These are phyloP conservation scores for Aix galericulata DNA, from an alignment of 2,113 vertebrate genomes.

Conservation along the genomic window DNA sequence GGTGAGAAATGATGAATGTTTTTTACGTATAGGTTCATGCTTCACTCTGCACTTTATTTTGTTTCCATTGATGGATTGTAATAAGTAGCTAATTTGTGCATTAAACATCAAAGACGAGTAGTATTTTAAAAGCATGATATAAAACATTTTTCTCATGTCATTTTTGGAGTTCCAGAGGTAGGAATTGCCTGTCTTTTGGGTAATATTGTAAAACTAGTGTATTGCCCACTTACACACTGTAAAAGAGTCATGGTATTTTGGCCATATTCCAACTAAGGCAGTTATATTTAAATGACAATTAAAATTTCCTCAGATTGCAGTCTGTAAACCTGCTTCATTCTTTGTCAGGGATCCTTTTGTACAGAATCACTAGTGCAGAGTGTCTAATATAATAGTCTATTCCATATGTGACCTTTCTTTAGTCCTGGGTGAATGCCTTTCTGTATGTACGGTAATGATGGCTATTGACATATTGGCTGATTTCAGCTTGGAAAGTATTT, in stretches of 20 bases:
- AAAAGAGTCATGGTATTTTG: not conserved
- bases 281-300: not conserved
- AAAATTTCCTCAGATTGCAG: not conserved
- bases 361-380: not conserved
- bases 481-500: slow-evolving; percentile 41
- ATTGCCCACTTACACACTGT: not conserved
- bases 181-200: not conserved
- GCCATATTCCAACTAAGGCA: not conserved
- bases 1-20: slow-evolving; percentile 72
- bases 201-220: not conserved
- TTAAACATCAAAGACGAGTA: not conserved
- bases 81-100: not conserved
- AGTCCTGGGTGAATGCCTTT: not conserved
- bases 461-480: not conserved
- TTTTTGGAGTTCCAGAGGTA: not conserved
- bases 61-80: not conserved
- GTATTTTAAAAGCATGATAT: not conserved
- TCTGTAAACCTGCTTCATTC: not conserved
- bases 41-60: not conserved
- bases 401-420: not conserved
- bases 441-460: not conserved
- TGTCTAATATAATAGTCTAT: not conserved
- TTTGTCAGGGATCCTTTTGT: not conserved
- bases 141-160: not conserved
- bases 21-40: not conserved